phyloP scores from a whole-genome alignment of 2,888 invertebrate species.

The Oegoconia quadripuncta region DNA sequence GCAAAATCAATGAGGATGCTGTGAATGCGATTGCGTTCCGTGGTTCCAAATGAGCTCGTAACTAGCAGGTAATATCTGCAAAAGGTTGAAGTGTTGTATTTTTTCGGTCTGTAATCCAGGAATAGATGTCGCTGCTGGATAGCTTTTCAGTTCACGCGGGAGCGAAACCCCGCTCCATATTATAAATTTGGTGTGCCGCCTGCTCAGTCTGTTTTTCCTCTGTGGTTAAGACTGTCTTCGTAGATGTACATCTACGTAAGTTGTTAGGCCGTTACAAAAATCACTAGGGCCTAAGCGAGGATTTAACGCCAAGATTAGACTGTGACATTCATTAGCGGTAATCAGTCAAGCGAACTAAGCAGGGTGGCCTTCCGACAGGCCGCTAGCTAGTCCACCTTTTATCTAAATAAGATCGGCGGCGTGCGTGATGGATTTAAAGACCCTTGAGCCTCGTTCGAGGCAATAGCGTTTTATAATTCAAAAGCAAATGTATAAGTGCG shows the following conservation, averaged over 20 bases:
- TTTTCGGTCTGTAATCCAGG: no score
- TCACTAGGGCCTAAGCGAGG: background rate
- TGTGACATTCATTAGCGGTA: conserved; percentile 69
- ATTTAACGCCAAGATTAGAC: conserved; percentile 48
- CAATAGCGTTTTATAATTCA: conserved; percentile 21
- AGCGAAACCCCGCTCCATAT: no score
- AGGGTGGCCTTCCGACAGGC: conserved; percentile 61
- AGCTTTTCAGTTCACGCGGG: no score
- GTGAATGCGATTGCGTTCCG: no score
- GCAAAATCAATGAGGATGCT: no score
- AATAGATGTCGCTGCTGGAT: no score
- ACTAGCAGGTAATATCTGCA: no score
- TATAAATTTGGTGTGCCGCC: no score
- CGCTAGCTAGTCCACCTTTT: conserved; percentile 49
- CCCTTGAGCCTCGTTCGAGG: conserved; percentile 38
- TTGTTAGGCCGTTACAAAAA: background rate
- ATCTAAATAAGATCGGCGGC: conserved; percentile 74
- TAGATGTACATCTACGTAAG: background rate
- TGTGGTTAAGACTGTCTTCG: background rate
- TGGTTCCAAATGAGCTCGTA: no score
- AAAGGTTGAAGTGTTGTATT: no score
- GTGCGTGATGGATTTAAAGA: conserved; percentile 71
- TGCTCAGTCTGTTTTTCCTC: no score
- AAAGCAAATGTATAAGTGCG: conserved; percentile 12
- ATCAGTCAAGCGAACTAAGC: conserved; percentile 71